Conservation (phyloP, 2,797 vertebrate genomes). For the Delichon dasypus region DNA sequence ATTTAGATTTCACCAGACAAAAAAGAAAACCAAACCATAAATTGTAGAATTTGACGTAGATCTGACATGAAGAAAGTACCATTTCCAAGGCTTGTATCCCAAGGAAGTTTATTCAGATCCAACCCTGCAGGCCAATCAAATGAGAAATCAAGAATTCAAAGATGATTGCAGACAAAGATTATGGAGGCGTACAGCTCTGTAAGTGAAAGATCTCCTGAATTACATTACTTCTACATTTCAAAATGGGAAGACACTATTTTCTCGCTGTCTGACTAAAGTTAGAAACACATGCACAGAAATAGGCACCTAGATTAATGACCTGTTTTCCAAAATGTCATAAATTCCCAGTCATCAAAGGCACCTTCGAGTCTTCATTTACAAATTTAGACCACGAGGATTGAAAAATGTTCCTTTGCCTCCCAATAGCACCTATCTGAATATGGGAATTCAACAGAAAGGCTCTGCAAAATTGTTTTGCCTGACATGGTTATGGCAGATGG, state of each 20-base stretch:
- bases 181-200: neutral
- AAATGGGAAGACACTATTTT: neutral
- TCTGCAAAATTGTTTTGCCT: neutral
- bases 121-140: neutral
- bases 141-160: neutral
- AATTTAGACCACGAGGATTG: neutral
- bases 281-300: conserved; percentile 29
- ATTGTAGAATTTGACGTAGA: neutral
- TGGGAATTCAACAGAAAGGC: neutral
- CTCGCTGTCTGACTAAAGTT: conserved; percentile 21
- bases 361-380: conserved; percentile 5
- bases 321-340: conserved; percentile 22
- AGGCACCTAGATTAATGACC: conserved; percentile 51
- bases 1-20: neutral
- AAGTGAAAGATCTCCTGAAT: neutral
- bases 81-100: neutral
- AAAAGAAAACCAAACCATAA: neutral
- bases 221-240: neutral
- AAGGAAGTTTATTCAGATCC: neutral
- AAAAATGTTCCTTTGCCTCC: neutral
- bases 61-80: neutral
- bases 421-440: fast-evolving
- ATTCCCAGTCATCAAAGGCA: conserved; percentile 23
- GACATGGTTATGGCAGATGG: neutral
- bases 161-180: neutral